Percentiles rank a stretch among this genome's conserved stretches.
phyloP scores from a whole-genome alignment of 37 sponge, comb jelly and placozoan species.

The Geodia barretti region DNA sequence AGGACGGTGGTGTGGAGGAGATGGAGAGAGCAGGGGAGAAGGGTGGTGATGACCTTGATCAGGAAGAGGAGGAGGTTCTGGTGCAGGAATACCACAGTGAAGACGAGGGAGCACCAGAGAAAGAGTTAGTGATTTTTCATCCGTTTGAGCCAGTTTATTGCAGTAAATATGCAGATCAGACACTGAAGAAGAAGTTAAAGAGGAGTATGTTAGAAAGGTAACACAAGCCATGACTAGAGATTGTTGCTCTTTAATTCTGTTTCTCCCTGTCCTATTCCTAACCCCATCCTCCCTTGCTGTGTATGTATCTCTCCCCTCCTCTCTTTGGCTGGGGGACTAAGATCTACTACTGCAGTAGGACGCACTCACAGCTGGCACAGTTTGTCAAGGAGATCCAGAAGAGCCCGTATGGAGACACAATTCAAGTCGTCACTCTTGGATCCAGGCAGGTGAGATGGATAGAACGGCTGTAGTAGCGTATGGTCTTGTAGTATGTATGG shows the following conservation, averaged over 20 bases:
- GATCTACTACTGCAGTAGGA: slow-evolving; percentile 98
- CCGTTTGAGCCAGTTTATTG: neutral
- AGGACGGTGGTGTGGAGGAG: neutral
- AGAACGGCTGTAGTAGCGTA: too few species aligned
- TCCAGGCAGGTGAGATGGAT: slow-evolving; percentile 78
- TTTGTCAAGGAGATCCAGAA: slow-evolving; percentile 94
- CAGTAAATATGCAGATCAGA: slow-evolving; percentile 28
- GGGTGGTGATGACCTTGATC: neutral
- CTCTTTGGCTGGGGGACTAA: slow-evolving; percentile 8
- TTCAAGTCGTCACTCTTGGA: slow-evolving; percentile 80
- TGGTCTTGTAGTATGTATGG: too few species aligned
- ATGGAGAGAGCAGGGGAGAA: neutral
- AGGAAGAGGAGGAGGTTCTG: slow-evolving; percentile 65
- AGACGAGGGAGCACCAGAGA: slow-evolving; percentile 28
- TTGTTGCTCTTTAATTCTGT: neutral
- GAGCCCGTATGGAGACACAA: slow-evolving; percentile 66
- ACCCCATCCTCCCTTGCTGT: neutral
- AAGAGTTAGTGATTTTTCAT: slow-evolving; percentile 1
- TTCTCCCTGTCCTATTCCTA: neutral
- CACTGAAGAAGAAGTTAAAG: slow-evolving; percentile 54
- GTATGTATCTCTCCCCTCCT: neutral
- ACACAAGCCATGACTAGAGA: too few species aligned
- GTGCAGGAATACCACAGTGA: slow-evolving; percentile 77
- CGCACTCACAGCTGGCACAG: slow-evolving; percentile 97
- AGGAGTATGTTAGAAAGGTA: slow-evolving; percentile 60